Evolutionary conservation across 2,797 vertebrate genomes (phyloP), one percentile per base, ranked within the genome.

Genomic region (Gastrophryne carolinensis): DNA sequence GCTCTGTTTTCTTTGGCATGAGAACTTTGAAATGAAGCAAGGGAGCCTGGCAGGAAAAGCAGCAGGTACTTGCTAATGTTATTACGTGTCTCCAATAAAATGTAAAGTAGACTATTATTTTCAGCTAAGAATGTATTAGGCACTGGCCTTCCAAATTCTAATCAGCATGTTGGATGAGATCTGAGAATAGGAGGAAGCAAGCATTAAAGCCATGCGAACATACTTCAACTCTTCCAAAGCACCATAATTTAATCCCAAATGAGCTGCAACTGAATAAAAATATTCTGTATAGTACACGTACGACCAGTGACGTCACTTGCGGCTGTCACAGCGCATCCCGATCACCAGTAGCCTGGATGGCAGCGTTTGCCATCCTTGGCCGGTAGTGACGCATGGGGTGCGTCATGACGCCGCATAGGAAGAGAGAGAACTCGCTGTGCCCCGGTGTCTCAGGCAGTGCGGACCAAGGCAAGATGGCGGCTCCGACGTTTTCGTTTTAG

Each of bases 131-230:
- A 50, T 75, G 50, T 75, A 67, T 60, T 61, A 67, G 41, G 10
- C 64, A 30, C 34, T 11, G 11, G 7, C 23, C 64, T 61, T 68
- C 73, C 73, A 75, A 60, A 68, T 69, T 47, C 64, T 68, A 68
- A 61, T 60, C 73, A 68, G 30, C 53, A 49, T 69, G 29, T 52
- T 75, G 73, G 73, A 60, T 29, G 5, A 12, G 34, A 56, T 13
- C 32, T 60, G 27, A 9, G 49, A 49, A n/a, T 6, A 3, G 29
- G 47, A 30, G 29, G 27, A 23, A 34, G 62, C 15, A 56, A 21
- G 35, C 26, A 41, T 17, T 15, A 49, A 44, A 44, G 47, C 26
- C 54, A 60, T 58, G 50, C 3, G 41, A 30, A 68, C 39, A 11
- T 12, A 41, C 44, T 69, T 23, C 27, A 39, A 34, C 54, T 56